These are phyloP conservation scores for Flexamia atlantica DNA, from an alignment of 2,888 invertebrate species.

Conservation along the genomic window DNA sequence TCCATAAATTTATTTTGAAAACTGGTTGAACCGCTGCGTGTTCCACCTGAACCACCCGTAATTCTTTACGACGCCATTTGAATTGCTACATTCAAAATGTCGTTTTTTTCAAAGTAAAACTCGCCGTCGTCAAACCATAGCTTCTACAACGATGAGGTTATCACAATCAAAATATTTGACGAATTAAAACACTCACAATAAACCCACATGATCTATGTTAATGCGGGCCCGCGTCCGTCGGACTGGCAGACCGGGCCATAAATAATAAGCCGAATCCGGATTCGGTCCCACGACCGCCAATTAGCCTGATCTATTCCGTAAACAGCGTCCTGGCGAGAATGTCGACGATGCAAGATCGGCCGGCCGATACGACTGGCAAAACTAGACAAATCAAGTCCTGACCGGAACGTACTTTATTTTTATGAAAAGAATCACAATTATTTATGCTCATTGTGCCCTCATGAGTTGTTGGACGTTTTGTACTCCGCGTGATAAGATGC, in stretches of 20 bases:
- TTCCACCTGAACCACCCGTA: no score
- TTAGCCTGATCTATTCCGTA: slow-evolving; percentile 49
- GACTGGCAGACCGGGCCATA: neutral
- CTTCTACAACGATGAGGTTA: neutral
- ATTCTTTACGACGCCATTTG: no score
- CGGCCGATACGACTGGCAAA: slow-evolving; percentile 42
- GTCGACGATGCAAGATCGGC: neutral
- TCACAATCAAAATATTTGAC: slow-evolving; percentile 23
- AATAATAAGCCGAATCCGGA: slow-evolving; percentile 50
- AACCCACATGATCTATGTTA: slow-evolving; percentile 31
- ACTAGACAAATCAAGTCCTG: slow-evolving; percentile 49
- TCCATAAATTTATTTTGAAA: no score
- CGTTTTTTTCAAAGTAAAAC: no score
- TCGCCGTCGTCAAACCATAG: no score
- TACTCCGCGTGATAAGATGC: slow-evolving; percentile 48
- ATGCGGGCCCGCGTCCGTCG: neutral
- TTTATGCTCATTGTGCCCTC: slow-evolving; percentile 53
- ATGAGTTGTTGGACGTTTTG: slow-evolving; percentile 41
- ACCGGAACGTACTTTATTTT: slow-evolving; percentile 46
- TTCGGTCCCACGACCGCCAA: slow-evolving; percentile 37
- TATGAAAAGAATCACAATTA: slow-evolving; percentile 60
- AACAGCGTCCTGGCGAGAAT: slow-evolving; percentile 7
- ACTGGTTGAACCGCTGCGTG: no score
- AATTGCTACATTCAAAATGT: no score
- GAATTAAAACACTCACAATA: slow-evolving; percentile 36